phyloP scores from a whole-genome alignment of 35 echinoderm and acorn worm genomes.

The Apostichopus parvimensis region DNA sequence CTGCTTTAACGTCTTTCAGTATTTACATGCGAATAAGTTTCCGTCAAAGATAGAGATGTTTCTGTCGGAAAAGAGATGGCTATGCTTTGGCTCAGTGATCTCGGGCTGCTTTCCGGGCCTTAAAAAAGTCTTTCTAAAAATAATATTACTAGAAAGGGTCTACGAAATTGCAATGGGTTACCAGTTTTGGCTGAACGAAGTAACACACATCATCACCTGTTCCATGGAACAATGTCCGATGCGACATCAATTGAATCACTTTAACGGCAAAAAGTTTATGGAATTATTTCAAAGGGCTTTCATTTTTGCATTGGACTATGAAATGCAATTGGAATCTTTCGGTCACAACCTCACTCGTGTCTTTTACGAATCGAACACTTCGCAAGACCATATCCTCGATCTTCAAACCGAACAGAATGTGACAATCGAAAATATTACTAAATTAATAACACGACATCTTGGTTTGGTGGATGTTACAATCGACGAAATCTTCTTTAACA shows the following conservation, averaged over 20 bases:
- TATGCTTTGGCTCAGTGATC: no score
- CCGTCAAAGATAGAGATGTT: background rate
- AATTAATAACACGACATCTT: no score
- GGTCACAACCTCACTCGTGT: background rate
- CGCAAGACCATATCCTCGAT: no score
- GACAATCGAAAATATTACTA: no score
- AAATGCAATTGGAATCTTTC: background rate
- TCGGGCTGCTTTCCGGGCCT: background rate
- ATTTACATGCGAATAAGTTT: background rate
- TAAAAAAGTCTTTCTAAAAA: background rate
- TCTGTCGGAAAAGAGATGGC: background rate
- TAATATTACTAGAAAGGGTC: background rate
- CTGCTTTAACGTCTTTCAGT: background rate
- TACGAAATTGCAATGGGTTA: background rate
- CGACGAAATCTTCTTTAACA: no score
- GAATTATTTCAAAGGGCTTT: background rate
- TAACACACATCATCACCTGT: background rate
- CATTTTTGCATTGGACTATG: background rate
- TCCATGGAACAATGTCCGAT: background rate
- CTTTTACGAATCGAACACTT: background rate
- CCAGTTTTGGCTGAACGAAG: slow-evolving; percentile 3
- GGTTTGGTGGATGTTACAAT: no score
- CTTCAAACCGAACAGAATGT: no score
- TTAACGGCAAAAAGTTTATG: background rate
- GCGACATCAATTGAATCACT: background rate